Evolutionary conservation across 2,797 vertebrate species (phyloP).

Genomic region (Xerus rutilus): DNA sequence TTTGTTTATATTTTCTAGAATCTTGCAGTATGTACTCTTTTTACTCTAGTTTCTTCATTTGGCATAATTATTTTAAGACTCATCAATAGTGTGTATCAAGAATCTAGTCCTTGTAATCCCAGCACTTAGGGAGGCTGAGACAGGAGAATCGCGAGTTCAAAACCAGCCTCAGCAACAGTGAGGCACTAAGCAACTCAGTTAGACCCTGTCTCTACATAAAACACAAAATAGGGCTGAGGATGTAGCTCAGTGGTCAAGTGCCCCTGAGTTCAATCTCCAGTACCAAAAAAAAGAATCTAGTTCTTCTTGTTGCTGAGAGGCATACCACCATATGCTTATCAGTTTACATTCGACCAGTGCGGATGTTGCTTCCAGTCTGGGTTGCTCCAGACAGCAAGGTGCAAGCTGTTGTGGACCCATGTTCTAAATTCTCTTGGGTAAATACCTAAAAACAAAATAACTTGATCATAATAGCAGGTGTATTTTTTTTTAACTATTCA

Average conservation of each 20-base stretch:
- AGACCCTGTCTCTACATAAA: no score
- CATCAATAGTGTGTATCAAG: rapidly evolving
- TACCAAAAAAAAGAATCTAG: no score
- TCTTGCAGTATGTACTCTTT: not conserved
- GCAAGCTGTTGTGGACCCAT: not conserved
- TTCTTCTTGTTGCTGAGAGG: not conserved
- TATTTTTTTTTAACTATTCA: not conserved
- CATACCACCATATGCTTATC: not conserved
- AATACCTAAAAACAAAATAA: not conserved
- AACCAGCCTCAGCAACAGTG: no score
- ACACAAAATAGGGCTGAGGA: no score
- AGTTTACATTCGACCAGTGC: not conserved
- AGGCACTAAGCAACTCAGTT: no score
- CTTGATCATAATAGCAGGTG: not conserved
- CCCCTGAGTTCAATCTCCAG: no score
- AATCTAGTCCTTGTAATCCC: not conserved
- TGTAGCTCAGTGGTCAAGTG: no score
- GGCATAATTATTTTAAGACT: not conserved
- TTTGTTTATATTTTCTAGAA: not conserved
- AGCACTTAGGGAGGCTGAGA: no score
- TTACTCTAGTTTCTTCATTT: not conserved
- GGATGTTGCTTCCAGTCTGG: not conserved
- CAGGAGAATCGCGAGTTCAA: no score
- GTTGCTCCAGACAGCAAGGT: not conserved
- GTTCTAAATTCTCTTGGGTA: not conserved